Conservation (phyloP, 2,113 vertebrate species). For the Phylloscopus trochilus region DNA sequence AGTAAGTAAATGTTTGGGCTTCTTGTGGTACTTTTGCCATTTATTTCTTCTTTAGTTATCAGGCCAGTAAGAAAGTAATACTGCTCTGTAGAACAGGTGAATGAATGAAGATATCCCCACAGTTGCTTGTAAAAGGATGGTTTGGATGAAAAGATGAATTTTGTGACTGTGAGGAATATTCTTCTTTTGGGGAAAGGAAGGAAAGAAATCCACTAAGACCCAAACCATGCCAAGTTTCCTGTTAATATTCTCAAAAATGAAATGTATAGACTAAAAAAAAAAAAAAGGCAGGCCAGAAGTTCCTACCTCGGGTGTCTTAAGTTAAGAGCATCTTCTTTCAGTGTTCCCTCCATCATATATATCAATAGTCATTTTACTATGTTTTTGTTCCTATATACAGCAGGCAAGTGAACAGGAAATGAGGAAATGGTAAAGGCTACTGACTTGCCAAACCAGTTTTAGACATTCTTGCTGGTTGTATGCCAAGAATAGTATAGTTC, state of each 20-base stretch:
- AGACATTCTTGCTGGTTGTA: not conserved
- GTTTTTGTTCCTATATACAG: not conserved
- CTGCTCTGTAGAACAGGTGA: not conserved
- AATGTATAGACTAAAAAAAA: not conserved
- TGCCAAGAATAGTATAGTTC: not conserved
- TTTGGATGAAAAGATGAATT: not conserved
- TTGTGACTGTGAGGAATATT: not conserved
- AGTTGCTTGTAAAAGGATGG: not conserved
- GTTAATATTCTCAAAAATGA: not conserved
- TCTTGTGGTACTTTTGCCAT: not conserved
- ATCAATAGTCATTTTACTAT: not conserved
- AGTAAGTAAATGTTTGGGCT: slow-evolving; percentile 75
- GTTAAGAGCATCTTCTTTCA: not conserved
- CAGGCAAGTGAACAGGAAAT: not conserved
- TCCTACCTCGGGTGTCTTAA: not conserved
- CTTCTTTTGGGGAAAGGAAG: not conserved
- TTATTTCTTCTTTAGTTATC: not conserved
- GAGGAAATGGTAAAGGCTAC: not conserved
- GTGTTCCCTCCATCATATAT: not conserved
- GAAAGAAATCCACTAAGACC: not conserved
- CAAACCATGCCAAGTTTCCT: not conserved
- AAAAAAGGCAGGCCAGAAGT: not conserved
- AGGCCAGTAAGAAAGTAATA: not conserved
- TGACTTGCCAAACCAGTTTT: not conserved
- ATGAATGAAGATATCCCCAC: not conserved